phyloP scores from a whole-genome alignment of 2,113 vertebrate genomes.

The Pteruthius melanotis region DNA sequence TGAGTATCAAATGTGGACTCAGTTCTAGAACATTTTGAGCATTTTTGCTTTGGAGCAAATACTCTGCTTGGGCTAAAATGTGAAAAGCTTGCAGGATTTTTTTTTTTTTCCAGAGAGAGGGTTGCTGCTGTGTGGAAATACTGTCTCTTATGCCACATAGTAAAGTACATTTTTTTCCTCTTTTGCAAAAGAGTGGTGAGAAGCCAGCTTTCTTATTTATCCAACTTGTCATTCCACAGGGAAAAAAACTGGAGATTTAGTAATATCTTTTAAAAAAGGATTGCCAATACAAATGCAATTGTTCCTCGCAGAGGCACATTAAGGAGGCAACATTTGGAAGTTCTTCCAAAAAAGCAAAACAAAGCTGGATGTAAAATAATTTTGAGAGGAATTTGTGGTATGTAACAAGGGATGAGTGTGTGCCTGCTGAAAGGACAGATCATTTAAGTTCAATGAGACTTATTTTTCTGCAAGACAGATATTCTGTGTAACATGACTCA shows the following conservation, averaged over 20 bases:
- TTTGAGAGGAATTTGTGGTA: not conserved
- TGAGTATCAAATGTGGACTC: not conserved
- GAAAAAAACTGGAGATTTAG: constrained; percentile 2
- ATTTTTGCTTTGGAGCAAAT: not conserved
- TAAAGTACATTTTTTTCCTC: constrained; percentile 28
- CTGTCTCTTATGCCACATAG: constrained; percentile 21
- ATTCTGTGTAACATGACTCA: not conserved
- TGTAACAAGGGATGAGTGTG: not conserved
- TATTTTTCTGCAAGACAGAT: not conserved
- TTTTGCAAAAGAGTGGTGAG: constrained; percentile 21
- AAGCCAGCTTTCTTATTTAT: constrained; percentile 37
- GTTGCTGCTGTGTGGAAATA: constrained; percentile 40
- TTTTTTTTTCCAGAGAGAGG: not conserved
- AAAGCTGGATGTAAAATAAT: constrained; percentile 3
- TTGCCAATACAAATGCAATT: constrained; percentile 33
- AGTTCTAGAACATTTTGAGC: not conserved
- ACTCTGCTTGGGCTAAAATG: not conserved
- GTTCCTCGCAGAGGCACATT: not conserved
- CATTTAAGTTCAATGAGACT: not conserved
- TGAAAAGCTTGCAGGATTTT: not conserved
- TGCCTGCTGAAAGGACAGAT: not conserved
- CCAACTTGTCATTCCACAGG: constrained; percentile 1
- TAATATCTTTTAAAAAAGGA: not conserved
- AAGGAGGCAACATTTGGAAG: not conserved
- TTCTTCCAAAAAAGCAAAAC: not conserved